A percentile compares a stretch with the other conserved stretches of the same genome.
Conservation (phyloP, 2,113 vertebrate genomes). For the Euleptes europaea region DNA sequence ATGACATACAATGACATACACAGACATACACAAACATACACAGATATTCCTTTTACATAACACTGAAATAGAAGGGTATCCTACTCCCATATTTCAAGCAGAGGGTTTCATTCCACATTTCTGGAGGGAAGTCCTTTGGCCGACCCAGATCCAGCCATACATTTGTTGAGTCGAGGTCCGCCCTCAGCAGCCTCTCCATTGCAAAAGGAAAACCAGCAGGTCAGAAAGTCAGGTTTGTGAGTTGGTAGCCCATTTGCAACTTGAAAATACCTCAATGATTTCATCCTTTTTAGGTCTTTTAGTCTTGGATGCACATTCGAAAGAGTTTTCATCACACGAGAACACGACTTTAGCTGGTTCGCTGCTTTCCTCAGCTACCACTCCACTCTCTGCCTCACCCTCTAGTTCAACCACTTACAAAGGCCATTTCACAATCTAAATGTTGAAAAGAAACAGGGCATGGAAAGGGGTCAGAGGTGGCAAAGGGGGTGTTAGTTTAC, state of each 20-base stretch:
- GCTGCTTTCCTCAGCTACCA: constrained; percentile 65
- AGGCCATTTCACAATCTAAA: constrained; percentile 73
- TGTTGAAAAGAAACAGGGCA: constrained; percentile 60
- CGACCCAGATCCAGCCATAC: neutral
- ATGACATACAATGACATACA: neutral
- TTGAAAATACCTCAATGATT: constrained; percentile 77
- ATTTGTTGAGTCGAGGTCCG: neutral
- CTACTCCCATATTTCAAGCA: neutral
- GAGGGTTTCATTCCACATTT: no score
- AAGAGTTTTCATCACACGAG: constrained; percentile 76
- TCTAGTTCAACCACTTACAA: constrained; percentile 76
- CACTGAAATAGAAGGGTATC: neutral
- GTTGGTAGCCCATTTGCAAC: constrained; percentile 12
- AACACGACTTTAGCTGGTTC: constrained; percentile 71
- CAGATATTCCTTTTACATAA: neutral
- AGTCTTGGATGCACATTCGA: constrained; percentile 68
- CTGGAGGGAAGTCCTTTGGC: neutral
- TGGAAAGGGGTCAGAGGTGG: constrained; percentile 41
- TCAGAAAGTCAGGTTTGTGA: neutral
- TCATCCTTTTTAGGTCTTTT: constrained; percentile 67
- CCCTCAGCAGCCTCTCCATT: neutral
- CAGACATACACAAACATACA: neutral
- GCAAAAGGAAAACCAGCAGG: neutral
- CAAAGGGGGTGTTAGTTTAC: neutral
- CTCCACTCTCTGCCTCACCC: constrained; percentile 71